Evolutionary conservation across 2,888 invertebrate genomes (phyloP).

Genomic region (Harpagoxenus sublaevis): DNA sequence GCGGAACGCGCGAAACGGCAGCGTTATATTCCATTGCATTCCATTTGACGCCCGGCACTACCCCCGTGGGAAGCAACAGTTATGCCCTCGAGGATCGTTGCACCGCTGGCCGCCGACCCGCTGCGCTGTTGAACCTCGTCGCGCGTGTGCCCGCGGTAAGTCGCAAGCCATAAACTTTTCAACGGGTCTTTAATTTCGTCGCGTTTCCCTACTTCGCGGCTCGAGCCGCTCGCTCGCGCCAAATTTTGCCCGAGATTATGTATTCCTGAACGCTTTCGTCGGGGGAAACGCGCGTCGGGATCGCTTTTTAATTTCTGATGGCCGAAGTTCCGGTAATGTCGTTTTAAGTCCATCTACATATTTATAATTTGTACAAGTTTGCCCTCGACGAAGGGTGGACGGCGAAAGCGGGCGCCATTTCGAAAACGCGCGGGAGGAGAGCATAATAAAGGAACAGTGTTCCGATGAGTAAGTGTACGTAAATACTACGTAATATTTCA

Average conservation of each 20-base stretch:
- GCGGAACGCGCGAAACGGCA: conserved; percentile 30
- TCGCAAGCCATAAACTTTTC: conserved; percentile 23
- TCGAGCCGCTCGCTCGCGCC: not conserved
- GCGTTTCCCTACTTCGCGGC: conserved; percentile 2
- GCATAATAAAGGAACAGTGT: not conserved
- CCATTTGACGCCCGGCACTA: not conserved
- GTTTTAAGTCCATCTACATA: conserved; percentile 23
- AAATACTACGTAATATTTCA: not conserved
- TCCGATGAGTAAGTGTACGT: not conserved
- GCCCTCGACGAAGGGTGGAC: not conserved
- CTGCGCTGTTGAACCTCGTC: conserved; percentile 55
- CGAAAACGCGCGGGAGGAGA: not conserved
- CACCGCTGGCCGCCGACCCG: conserved; percentile 51
- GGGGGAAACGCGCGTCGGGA: not conserved
- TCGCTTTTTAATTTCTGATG: not conserved
- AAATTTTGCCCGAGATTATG: not conserved
- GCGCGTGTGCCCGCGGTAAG: conserved; percentile 71
- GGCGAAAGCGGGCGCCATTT: conserved; percentile 17
- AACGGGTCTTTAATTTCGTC: not conserved
- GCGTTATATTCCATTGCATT: not conserved
- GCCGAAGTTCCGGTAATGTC: not conserved
- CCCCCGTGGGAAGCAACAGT: conserved; percentile 69
- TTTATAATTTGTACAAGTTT: conserved; percentile 25
- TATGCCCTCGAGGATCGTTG: conserved; percentile 66
- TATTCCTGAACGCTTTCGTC: not conserved